Evolutionary conservation across 1,140 invertebrate genomes (phyloP), one percentile per base, ranked within the genome.

Genomic region (Asobara japonica): DNA sequence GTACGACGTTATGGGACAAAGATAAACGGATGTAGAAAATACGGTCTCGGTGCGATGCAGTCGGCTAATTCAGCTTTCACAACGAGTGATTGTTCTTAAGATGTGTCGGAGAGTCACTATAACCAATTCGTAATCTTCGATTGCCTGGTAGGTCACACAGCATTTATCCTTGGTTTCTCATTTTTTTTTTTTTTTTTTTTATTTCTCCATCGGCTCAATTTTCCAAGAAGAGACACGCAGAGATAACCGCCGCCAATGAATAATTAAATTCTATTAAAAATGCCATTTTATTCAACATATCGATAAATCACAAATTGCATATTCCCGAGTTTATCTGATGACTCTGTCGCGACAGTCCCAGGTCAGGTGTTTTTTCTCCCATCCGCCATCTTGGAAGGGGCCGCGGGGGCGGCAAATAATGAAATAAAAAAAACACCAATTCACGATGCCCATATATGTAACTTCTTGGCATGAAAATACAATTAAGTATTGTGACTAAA

Each of bases 61-160:
- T 74, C 60, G 27, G 27, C 29, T 31, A 62, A 62, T 13, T 30
- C 16, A 30, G 80, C 79, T 82, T 82, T 82, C 80, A 82, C 80
- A 80, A 80, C 78, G 76, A 68, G 74, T 78, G 79, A 82, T 79
- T 82, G 60, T 66, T 69, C 41, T 65, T 61, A 66, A 77, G 71
- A 79, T 71, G 65, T 73, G 62, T 66, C 78, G 65, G 72, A 81
- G 73, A 80, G 79, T 81, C 79, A 80, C 76, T 81, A 76, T 74
- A 75, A 74, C 73, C 62, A 48, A 61, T 70, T 45, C 36, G 60
- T 77, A 77, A 81, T 80, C 75, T 78, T 78, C 41, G 72, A 74
- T 72, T 68, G 30, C 38, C 25, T 45, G 56, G 65, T 73, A 73
- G 71, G 71, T 73, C 71, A 68, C 71, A 71, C 51, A 56, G 33